Percentiles rank a stretch among this genome's conserved stretches.
These are phyloP conservation scores for Thermophis baileyi DNA, from an alignment of 2,113 vertebrate species.

Conservation along the genomic window DNA sequence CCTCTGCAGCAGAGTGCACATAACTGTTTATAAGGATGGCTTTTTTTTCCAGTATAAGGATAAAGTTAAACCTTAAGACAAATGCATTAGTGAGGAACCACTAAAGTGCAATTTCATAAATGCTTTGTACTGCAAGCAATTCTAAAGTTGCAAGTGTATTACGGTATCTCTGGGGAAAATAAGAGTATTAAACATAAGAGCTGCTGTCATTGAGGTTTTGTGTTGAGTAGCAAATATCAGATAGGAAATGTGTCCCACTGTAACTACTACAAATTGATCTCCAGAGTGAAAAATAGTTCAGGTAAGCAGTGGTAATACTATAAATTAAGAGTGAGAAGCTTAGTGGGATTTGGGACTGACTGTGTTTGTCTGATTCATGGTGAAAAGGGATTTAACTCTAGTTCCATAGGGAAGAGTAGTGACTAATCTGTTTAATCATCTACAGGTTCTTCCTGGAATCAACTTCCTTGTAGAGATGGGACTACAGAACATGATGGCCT, in stretches of 20 bases:
- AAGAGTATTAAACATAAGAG: background rate
- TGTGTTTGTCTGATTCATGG: background rate
- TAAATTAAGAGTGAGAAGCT: conserved; percentile 9
- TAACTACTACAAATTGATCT: background rate
- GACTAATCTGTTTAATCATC: conserved; percentile 51
- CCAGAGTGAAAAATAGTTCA: background rate
- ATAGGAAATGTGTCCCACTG: background rate
- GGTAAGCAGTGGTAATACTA: background rate
- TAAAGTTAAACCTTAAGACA: background rate
- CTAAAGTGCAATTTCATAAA: background rate
- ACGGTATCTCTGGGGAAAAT: background rate
- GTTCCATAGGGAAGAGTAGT: conserved; percentile 23
- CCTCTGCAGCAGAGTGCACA: background rate
- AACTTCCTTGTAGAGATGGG: conserved; percentile 10
- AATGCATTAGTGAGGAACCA: background rate
- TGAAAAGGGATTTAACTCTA: conserved; percentile 20
- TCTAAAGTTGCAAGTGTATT: background rate
- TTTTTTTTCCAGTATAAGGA: background rate
- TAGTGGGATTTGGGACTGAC: conserved; percentile 8
- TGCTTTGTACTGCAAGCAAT: background rate
- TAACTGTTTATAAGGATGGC: background rate
- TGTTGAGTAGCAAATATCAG: background rate
- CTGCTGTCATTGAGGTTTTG: background rate
- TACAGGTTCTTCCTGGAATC: conserved; percentile 39
- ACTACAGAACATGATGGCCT: conserved; percentile 13